These are phyloP conservation scores for Heliconius erato DNA, from an alignment of 2,888 invertebrate species.

Conservation along the genomic window DNA sequence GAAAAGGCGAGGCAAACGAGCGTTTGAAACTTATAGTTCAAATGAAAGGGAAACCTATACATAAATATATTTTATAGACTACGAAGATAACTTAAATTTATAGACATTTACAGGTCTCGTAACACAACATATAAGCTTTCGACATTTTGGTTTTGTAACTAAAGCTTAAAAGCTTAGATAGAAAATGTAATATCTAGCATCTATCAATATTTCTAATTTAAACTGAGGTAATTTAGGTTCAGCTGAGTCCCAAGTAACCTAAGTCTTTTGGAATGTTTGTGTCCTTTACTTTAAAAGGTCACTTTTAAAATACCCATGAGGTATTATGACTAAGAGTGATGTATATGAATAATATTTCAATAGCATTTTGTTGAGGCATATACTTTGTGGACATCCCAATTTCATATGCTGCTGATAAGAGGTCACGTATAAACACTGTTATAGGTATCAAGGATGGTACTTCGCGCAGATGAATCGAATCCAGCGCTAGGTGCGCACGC, in stretches of 20 bases:
- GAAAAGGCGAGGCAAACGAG: no score
- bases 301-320: slow-evolving; percentile 25
- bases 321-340: slow-evolving; percentile 39
- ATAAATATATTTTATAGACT: neutral
- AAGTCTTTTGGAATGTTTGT: neutral
- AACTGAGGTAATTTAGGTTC: neutral
- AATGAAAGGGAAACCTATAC: neutral
- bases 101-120: neutral
- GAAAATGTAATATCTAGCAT: neutral
- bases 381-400: slow-evolving; percentile 49
- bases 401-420: slow-evolving; percentile 67
- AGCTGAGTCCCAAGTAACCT: neutral
- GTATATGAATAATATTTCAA: slow-evolving; percentile 46
- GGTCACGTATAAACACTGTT: slow-evolving; percentile 63
- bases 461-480: slow-evolving; percentile 64
- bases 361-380: slow-evolving; percentile 44
- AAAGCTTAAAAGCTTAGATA: neutral
- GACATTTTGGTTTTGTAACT: neutral
- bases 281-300: slow-evolving; percentile 41
- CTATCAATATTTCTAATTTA: neutral
- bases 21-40: neutral
- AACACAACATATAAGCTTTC: neutral
- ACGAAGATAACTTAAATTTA: no score
- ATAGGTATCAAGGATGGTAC: slow-evolving; percentile 56
- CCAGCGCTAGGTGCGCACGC: slow-evolving; percentile 69